Evolutionary conservation across 2,888 invertebrate species (phyloP), one percentile per base, ranked within the genome.

Genomic region (Netelia fuscicornis): DNA sequence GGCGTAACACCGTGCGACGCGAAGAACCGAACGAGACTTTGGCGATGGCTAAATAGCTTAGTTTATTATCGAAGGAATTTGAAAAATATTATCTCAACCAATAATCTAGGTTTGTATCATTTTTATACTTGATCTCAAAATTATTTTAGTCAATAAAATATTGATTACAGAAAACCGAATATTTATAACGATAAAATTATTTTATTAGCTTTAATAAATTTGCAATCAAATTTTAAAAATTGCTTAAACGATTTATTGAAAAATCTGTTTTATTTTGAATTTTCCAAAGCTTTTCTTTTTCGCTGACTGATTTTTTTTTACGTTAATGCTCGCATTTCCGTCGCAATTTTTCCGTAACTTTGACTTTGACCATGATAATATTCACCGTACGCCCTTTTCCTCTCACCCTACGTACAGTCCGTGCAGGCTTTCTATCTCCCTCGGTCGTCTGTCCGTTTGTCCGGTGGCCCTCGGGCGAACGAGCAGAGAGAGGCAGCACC

Each of bases 241-340:
- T 52, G 0, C 11, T 52, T 13, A 8, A 52, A n/a, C 0, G 52
- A 10, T 56, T 11, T 56, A 17, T 56, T 17, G 17, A 2, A 20
- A 30, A 30, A 17, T 13, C 37, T 11, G 67, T 10, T 42, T 30
- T 54, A 13, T 58, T 56, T 13, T 30, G 8, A 48, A 72, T 81
- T 56, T 71, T 70, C 64, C 48, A 20, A 20, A 20, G 20, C 1
- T 75, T 81, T 70, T 85, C 85, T 81, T 84, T 84, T 81, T 86
- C 87, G 85, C 84, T 87, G 84, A 84, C 86, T 86, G 85, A 85
- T 83, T 44, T 64, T 20, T 20, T 62, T 20, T 52, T 48, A 60
- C 56, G 25, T 1, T 25, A 25, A 25, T 23, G 25, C 62, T 11
- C 52, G 37, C 37, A 74, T 5, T 64, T 65, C 42, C 65, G 20